Percentiles rank a stretch among this genome's conserved stretches.
Evolutionary conservation across 2,797 vertebrate species (phyloP).

Genomic region (Tragelaphus eurycerus): DNA sequence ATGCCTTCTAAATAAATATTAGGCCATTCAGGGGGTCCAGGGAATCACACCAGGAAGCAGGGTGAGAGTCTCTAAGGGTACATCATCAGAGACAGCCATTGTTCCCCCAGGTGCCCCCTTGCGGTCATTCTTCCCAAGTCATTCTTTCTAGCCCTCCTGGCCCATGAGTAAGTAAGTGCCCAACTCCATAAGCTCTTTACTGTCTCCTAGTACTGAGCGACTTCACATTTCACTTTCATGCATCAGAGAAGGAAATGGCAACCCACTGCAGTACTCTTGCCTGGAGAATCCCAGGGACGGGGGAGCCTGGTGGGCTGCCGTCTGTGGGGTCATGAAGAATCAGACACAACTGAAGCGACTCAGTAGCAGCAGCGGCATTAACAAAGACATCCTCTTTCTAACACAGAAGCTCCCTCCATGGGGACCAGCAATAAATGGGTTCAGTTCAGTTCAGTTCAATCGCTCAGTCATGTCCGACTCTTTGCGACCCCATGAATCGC

Average conservation of each 20-base stretch:
- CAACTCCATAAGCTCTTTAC: background rate
- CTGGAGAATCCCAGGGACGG: no score
- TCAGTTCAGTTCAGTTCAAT: background rate
- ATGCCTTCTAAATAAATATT: background rate
- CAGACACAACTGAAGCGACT: no score
- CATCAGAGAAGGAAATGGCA: no score
- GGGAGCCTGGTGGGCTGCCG: no score
- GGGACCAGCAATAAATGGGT: background rate
- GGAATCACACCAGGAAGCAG: accelerated
- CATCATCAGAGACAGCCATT: background rate
- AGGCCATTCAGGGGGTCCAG: background rate
- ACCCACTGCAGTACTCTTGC: no score
- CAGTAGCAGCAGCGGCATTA: background rate
- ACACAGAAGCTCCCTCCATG: background rate
- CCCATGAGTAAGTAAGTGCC: background rate
- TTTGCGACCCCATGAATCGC: no score
- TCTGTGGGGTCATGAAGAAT: no score
- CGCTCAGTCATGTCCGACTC: no score
- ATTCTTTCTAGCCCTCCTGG: background rate
- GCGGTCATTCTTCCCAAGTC: background rate
- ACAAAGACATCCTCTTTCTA: background rate
- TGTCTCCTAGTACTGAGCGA: background rate
- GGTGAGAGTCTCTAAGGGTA: background rate
- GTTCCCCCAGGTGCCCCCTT: background rate
- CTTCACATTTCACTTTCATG: no score